Percentiles rank a stretch among this genome's conserved stretches.
Conservation (phyloP, 2,888 invertebrate genomes). For the Folsomia manolachei region DNA sequence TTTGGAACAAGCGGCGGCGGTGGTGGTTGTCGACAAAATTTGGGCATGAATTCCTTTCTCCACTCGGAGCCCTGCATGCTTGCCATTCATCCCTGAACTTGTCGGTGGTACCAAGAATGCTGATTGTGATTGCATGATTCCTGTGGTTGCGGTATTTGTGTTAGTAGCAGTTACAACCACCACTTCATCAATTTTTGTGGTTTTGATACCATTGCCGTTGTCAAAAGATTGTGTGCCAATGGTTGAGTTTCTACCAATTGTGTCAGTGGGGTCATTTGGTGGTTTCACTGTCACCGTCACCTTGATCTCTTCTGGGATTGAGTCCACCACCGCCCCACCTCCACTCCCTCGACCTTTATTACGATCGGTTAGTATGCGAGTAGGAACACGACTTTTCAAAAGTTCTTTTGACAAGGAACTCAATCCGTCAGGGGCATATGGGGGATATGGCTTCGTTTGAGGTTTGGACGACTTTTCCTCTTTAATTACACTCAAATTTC, state of each 20-base stretch:
- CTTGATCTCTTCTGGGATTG: conserved; percentile 14
- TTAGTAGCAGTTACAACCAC: too few relatives aligned
- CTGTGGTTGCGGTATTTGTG: too few relatives aligned
- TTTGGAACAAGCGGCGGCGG: neutral
- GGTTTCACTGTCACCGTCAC: neutral
- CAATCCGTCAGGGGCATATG: conserved; percentile 31
- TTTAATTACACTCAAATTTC: conserved; percentile 14
- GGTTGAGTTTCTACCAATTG: neutral
- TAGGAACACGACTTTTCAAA: conserved; percentile 13
- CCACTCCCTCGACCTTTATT: neutral
- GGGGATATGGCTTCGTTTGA: conserved; percentile 22
- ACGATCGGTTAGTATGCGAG: neutral
- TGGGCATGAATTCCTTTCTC: conserved; percentile 17
- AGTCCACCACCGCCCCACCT: conserved; percentile 2
- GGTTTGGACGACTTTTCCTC: conserved; percentile 14
- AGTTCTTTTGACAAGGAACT: conserved; percentile 24
- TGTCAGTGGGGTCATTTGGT: neutral
- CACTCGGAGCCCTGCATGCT: neutral
- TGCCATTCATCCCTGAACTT: conserved; percentile 22
- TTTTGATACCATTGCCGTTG: neutral
- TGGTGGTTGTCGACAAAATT: neutral
- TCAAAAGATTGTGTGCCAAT: conserved; percentile 1
- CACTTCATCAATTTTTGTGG: conserved; percentile 13
- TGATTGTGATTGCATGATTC: neutral
- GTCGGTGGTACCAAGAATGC: neutral